Base-by-base conservation (phyloP, 2,797 vertebrate species). In the Glossophaga mutica region DNA sequence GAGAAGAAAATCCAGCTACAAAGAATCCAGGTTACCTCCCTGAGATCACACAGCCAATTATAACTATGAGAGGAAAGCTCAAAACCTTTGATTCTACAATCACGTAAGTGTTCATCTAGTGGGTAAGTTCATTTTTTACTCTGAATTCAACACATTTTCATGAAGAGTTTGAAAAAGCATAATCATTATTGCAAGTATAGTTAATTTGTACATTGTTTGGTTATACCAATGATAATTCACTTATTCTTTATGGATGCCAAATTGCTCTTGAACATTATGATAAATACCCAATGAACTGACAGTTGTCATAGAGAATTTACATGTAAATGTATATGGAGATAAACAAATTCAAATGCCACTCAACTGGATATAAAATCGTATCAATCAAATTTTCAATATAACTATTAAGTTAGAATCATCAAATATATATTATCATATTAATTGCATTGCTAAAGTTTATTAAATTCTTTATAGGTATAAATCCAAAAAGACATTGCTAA, bases 261-360 rank as follows among this genome's bases (percentile, higher is more conserved):
- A 70, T 67, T 91, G 44, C 55, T 96, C 91, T 74, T 62, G 37
- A 90, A 78, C 52, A 83, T 59, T 39, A 39, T 78, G n/a, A 92
- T 57, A 42, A 94, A 77, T 92, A 55, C 1, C 6, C 65, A 96
- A 34, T 78, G 24, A 93, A 92, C 11, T 59, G n/a, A 94, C 32
- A 77, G 26, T 70, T 76, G 11, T 65, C 48, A 52, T 62, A 62
- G 88, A 90, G 57, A 79, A 67, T 73, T 10, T 79, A 2, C 1
- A 76, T 15, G 83, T 76, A 81, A 76, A 82, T 55, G 34, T 19
- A 71, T 6, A 74, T 34, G 12, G 22, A 91, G 37, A 82, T 77
- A 88, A 92, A 74, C 32, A 86, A 94, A 85, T 21, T 65, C 34
- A 81, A 96, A 85, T 52, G 9, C 0, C 11, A 87, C 59, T 84